These are phyloP conservation scores for Arnoldichthys spilopterus DNA, from an alignment of 2,797 vertebrate genomes.

Conservation along the genomic window DNA sequence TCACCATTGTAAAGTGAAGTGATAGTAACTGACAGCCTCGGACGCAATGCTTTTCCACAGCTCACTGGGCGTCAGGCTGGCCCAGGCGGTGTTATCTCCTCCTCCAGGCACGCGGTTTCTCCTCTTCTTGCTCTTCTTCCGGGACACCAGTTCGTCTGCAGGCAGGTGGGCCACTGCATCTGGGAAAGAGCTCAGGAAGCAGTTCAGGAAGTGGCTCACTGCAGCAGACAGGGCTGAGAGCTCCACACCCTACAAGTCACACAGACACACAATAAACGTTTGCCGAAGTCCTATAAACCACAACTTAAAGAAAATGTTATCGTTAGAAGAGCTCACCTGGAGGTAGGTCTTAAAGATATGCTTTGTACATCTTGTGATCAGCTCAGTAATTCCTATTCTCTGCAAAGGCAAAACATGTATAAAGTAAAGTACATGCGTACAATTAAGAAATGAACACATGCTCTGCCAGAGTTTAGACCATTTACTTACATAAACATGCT, in stretches of 20 bases:
- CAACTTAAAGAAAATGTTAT: background rate
- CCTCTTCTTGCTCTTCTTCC: conserved; percentile 92
- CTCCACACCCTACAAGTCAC: conserved; percentile 86
- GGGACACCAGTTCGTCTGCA: conserved; percentile 92
- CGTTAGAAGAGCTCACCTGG: conserved; percentile 80
- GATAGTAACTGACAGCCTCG: conserved; percentile 91
- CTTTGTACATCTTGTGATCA: conserved; percentile 97
- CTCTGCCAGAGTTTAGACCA: background rate
- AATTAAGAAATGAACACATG: background rate
- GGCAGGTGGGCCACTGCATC: conserved; percentile 95
- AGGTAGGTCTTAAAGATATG: conserved; percentile 99
- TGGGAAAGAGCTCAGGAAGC: conserved; percentile 95
- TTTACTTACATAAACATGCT: conserved; percentile 90
- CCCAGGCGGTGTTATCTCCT: conserved; percentile 94
- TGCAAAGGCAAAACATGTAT: conserved; percentile 68
- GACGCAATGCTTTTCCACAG: conserved; percentile 94
- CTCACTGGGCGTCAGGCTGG: conserved; percentile 91
- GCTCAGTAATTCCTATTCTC: conserved; percentile 95
- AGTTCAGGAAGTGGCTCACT: conserved; percentile 98
- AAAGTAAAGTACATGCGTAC: background rate
- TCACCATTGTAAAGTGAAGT: conserved; percentile 90
- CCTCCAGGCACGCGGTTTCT: conserved; percentile 90
- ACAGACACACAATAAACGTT: background rate
- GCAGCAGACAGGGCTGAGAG: conserved; percentile 94
- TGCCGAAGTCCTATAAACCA: background rate